phyloP scores from a whole-genome alignment of 2,888 invertebrate genomes.

The Torymus texanus region DNA sequence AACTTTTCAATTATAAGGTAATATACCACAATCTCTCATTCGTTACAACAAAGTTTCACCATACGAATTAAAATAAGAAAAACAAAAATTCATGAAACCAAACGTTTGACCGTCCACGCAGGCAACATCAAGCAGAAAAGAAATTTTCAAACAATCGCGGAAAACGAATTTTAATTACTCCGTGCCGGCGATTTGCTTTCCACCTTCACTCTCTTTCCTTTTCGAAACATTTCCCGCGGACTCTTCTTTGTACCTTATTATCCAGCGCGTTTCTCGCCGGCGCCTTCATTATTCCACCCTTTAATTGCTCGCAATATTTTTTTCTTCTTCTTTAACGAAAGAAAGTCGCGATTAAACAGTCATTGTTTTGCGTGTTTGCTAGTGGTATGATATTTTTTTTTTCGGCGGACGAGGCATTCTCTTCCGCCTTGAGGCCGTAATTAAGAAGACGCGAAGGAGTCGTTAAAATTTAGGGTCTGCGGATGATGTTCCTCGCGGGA shows the following conservation, averaged over 20 bases:
- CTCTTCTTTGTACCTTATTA: slow-evolving; percentile 38
- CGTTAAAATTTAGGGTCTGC: slow-evolving; percentile 13
- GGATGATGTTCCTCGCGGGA: too few species aligned
- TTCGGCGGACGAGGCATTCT: background rate
- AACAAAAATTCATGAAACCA: too few species aligned
- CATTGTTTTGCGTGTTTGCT: slow-evolving; percentile 21
- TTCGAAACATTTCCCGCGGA: background rate
- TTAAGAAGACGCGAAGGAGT: slow-evolving; percentile 24
- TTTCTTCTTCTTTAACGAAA: background rate
- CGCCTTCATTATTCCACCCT: slow-evolving; percentile 46
- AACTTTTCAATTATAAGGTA: too few species aligned
- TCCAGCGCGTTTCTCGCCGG: slow-evolving; percentile 15
- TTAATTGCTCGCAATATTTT: slow-evolving; percentile 40
- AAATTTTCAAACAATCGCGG: too few species aligned
- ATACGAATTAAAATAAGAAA: too few species aligned
- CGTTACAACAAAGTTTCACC: too few species aligned
- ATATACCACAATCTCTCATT: too few species aligned
- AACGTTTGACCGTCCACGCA: too few species aligned
- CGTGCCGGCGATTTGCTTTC: too few species aligned
- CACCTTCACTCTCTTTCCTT: too few species aligned
- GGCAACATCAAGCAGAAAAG: too few species aligned
- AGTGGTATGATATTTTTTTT: background rate
- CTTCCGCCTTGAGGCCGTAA: slow-evolving; percentile 17
- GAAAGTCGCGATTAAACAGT: slow-evolving; percentile 32
- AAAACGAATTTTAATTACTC: too few species aligned